Conservation (phyloP, 1,140 invertebrate species). For the Drosophila pachea region DNA sequence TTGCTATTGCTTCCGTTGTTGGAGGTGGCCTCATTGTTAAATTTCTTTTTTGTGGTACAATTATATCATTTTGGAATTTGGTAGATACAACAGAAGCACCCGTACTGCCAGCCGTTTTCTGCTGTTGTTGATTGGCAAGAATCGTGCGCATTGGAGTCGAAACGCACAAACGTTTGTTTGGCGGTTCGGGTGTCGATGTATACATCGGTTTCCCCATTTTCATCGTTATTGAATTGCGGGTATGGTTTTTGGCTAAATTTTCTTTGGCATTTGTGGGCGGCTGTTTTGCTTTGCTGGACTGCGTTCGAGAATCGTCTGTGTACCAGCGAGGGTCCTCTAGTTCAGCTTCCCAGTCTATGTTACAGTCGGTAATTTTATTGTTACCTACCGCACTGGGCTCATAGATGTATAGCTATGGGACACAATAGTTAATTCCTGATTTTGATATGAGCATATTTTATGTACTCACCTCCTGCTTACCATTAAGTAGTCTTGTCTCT, state of each 20-base stretch:
- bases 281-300: slow-evolving; percentile 24
- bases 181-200: not conserved
- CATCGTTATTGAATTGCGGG: slow-evolving; percentile 1
- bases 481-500: slow-evolving; percentile 38
- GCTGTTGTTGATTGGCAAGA: slow-evolving; percentile 44
- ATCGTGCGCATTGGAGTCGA: slow-evolving; percentile 29
- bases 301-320: slow-evolving; percentile 25
- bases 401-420: slow-evolving; percentile 50
- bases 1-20: not conserved
- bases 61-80: too few relatives aligned
- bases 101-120: slow-evolving; percentile 4
- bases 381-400: slow-evolving; percentile 46
- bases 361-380: not conserved
- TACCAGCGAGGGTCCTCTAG: slow-evolving; percentile 73
- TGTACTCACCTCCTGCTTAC: slow-evolving; percentile 48
- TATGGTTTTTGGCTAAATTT: slow-evolving; percentile 27
- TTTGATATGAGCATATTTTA: not conserved
- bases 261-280: slow-evolving; percentile 41
- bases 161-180: slow-evolving; percentile 10
- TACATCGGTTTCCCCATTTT: not conserved
- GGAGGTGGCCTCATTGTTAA: not conserved
- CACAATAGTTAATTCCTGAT: not conserved
- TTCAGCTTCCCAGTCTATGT: slow-evolving; percentile 62
- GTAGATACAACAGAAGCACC: not conserved
- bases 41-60: too few relatives aligned